Evolutionary conservation across 2,113 vertebrate genomes (phyloP).

Genomic region (Nothoprocta perdicaria): DNA sequence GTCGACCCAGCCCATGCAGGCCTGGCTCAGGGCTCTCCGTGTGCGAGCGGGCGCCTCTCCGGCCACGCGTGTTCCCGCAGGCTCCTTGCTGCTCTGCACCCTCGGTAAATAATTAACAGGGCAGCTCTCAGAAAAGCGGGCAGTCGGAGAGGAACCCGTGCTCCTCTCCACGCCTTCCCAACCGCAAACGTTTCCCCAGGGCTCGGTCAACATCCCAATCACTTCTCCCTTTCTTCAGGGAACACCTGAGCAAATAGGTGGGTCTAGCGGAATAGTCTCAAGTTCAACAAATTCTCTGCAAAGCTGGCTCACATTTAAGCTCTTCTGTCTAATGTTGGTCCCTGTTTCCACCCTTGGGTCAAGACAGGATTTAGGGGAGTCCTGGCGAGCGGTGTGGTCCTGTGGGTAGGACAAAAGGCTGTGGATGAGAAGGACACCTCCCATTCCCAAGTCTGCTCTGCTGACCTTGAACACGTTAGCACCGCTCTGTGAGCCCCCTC

Average conservation of each 20-base stretch:
- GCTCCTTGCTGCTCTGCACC: not conserved
- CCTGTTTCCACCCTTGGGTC: not conserved
- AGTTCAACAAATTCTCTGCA: not conserved
- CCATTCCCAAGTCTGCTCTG: not conserved
- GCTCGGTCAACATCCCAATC: not conserved
- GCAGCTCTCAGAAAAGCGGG: not conserved
- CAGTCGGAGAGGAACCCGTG: not conserved
- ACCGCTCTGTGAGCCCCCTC: not conserved
- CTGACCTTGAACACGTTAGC: not conserved
- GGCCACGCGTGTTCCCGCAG: not conserved
- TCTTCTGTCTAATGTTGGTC: not conserved
- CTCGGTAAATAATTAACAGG: conserved; percentile 1
- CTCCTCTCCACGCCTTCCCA: not conserved
- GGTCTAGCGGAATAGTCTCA: not conserved
- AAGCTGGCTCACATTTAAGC: not conserved
- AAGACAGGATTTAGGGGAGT: not conserved
- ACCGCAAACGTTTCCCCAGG: not conserved
- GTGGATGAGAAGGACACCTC: not conserved
- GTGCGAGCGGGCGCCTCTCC: not conserved
- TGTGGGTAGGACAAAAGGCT: not conserved
- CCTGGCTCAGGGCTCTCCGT: not conserved
- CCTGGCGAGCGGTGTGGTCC: not conserved
- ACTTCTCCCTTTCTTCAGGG: not conserved
- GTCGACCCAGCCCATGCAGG: not conserved
- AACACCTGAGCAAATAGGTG: conserved; percentile 27